Evolutionary conservation across 2,888 invertebrate species (phyloP).

Genomic region (Cryptus viduatorius): DNA sequence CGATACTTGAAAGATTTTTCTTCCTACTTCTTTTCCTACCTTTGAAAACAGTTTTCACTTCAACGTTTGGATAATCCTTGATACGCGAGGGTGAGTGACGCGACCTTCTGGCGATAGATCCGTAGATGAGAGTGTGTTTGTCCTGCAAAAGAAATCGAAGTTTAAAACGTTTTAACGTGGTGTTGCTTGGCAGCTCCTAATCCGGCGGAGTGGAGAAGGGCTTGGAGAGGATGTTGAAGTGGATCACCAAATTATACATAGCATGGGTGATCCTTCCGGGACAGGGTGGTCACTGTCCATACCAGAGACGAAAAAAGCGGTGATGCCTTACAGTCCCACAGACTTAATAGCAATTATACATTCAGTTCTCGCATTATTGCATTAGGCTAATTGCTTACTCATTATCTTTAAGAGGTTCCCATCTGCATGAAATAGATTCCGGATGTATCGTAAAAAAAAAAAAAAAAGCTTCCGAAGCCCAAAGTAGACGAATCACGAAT

Average conservation of each 20-base stretch:
- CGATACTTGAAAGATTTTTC: constrained; percentile 13
- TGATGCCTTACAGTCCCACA: constrained; percentile 74
- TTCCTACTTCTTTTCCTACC: background rate
- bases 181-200: constrained; percentile 76
- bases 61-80: constrained; percentile 6
- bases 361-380: constrained; percentile 51
- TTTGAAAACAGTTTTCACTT: background rate
- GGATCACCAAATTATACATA: constrained; percentile 81
- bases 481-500: background rate
- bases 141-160: constrained; percentile 38
- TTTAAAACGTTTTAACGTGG: constrained; percentile 59
- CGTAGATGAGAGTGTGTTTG: constrained; percentile 28
- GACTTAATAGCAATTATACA: constrained; percentile 20
- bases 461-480: background rate
- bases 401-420: constrained; percentile 16
- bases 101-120: constrained; percentile 50
- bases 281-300: constrained; percentile 75
- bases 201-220: constrained; percentile 73
- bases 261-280: constrained; percentile 80
- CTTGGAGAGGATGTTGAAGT: constrained; percentile 79
- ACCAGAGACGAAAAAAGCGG: constrained; percentile 80
- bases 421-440: background rate
- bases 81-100: background rate
- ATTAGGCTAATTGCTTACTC: constrained; percentile 56
- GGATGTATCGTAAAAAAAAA: background rate